phyloP scores from a whole-genome alignment of 92 coral and sea anemone species.

The Bergia puertoricense region DNA sequence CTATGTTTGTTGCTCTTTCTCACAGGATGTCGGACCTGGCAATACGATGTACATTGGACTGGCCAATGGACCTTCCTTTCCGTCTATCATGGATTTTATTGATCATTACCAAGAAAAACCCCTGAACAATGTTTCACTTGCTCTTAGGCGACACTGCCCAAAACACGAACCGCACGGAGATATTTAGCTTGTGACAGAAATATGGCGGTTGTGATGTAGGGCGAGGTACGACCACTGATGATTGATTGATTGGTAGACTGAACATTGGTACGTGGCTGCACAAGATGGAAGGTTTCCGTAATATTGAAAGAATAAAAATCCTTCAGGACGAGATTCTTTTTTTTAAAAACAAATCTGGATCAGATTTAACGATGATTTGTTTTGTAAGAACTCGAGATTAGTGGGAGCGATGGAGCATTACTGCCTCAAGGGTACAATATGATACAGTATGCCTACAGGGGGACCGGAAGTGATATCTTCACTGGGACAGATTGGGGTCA shows the following conservation, averaged over 20 bases:
- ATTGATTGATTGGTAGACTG: not conserved
- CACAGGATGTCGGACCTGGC: constrained; percentile 76
- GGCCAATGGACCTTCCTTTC: constrained; percentile 78
- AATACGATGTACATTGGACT: constrained; percentile 59
- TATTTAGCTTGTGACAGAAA: not conserved
- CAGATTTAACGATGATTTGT: not conserved
- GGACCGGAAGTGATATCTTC: too few species aligned
- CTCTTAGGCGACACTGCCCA: constrained; percentile 71
- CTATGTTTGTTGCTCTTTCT: not conserved
- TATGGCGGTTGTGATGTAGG: not conserved
- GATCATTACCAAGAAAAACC: constrained; percentile 72
- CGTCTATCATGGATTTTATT: constrained; percentile 60
- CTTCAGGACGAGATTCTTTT: not conserved
- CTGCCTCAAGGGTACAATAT: not conserved
- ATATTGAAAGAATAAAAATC: not conserved
- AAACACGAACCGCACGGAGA: constrained; percentile 39
- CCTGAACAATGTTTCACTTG: constrained; percentile 74
- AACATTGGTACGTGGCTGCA: not conserved
- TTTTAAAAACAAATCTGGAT: not conserved
- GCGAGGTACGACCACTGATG: not conserved
- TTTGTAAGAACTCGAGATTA: too few species aligned
- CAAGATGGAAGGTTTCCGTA: not conserved
- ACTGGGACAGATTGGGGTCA: too few species aligned
- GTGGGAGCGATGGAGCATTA: not conserved
- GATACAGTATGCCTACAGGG: not conserved